Percentiles rank a stretch among this genome's conserved stretches.
Conservation (phyloP, 2,113 vertebrate genomes). For the Chaetodon auriga region DNA sequence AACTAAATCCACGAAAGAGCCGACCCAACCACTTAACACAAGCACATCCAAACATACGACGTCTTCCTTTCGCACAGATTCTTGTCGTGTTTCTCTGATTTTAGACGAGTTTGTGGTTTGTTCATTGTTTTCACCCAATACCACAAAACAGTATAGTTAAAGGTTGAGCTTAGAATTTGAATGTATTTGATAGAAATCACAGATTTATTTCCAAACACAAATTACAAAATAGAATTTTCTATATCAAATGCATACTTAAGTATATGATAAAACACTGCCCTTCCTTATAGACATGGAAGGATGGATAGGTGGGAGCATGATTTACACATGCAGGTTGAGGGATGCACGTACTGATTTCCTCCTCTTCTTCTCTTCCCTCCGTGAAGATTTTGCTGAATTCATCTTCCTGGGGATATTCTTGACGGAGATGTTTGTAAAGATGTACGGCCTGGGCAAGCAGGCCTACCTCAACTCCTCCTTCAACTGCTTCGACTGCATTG, state of each 20-base stretch:
- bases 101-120: not conserved
- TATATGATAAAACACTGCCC: not conserved
- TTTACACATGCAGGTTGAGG: too few species aligned
- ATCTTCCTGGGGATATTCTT: constrained; percentile 97
- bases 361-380: not conserved
- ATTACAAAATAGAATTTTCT: not conserved
- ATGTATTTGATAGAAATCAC: not conserved
- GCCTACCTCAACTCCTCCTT: constrained; percentile 97
- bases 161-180: too few species aligned
- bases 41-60: constrained; percentile 1
- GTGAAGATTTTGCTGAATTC: constrained; percentile 94
- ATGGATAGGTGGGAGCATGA: too few species aligned
- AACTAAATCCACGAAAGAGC: constrained; percentile 55
- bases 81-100: not conserved
- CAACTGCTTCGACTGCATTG: constrained; percentile 97
- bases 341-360: too few species aligned
- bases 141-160: not conserved
- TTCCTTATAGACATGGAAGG: not conserved
- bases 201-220: not conserved
- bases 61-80: not conserved
- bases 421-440: constrained; percentile 96
- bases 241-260: not conserved
- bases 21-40: constrained; percentile 26
- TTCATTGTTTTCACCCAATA: not conserved
- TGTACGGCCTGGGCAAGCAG: constrained; percentile 93